phyloP scores from a whole-genome alignment of 2,113 vertebrate species.

The Athene noctua region DNA sequence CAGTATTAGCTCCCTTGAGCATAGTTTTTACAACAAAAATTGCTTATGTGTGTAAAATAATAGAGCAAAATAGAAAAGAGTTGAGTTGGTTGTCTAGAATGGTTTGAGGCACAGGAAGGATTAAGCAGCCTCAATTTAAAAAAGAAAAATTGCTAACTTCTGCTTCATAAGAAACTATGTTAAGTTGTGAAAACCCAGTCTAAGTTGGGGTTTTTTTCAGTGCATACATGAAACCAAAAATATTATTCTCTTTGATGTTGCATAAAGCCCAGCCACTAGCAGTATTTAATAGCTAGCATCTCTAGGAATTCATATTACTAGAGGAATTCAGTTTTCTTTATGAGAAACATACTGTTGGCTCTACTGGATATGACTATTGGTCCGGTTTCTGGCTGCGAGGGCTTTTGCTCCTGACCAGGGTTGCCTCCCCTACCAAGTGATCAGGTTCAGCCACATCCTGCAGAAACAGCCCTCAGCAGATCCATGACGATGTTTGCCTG shows the following conservation, averaged over 20 bases:
- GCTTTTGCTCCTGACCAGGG: not conserved
- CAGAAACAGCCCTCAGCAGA: not conserved
- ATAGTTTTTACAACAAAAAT: not conserved
- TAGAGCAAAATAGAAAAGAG: not conserved
- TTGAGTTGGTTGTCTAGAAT: not conserved
- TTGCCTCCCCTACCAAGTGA: not conserved
- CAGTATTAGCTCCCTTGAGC: not conserved
- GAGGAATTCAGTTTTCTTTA: not conserved
- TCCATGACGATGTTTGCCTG: not conserved
- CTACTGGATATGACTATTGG: not conserved
- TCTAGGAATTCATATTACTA: not conserved
- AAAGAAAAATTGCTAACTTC: not conserved
- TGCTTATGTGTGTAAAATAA: not conserved
- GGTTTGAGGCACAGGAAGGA: not conserved
- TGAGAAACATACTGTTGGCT: not conserved
- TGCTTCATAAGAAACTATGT: not conserved
- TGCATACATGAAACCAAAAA: not conserved
- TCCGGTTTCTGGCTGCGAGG: not conserved
- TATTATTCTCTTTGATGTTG: not conserved
- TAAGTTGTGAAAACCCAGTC: not conserved
- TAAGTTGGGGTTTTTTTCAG: not conserved
- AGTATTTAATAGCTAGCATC: not conserved
- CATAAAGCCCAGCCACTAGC: not conserved
- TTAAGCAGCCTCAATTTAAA: not conserved
- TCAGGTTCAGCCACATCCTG: not conserved